Conservation (phyloP, 2,888 invertebrate species). For the Eupithecia vulgata region DNA sequence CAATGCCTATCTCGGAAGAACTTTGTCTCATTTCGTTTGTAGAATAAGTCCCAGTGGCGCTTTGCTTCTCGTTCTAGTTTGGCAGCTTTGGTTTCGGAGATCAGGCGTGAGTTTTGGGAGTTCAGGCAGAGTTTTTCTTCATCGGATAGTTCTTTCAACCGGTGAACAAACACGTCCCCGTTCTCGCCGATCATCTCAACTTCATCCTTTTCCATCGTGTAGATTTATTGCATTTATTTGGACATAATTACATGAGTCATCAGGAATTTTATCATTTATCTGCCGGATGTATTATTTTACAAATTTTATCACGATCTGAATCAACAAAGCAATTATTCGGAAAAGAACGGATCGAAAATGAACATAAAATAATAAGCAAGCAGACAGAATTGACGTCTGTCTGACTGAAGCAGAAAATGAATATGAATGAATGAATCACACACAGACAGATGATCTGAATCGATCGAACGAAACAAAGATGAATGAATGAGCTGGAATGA, state of each 20-base stretch:
- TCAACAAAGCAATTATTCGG: not conserved
- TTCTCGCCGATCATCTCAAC: slow-evolving; percentile 47
- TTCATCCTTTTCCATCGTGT: slow-evolving; percentile 72
- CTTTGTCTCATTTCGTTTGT: slow-evolving; percentile 95
- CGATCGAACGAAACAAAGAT: too few species aligned
- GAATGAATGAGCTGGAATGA: too few species aligned
- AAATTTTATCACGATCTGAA: not conserved
- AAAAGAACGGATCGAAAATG: too few species aligned
- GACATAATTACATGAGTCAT: not conserved
- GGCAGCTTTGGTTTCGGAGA: slow-evolving; percentile 88
- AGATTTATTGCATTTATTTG: not conserved
- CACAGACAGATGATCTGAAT: too few species aligned
- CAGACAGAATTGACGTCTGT: too few species aligned
- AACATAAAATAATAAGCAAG: too few species aligned
- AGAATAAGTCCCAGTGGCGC: slow-evolving; percentile 98
- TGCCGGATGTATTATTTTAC: not conserved
- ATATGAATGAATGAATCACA: too few species aligned
- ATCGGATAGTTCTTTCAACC: slow-evolving; percentile 80
- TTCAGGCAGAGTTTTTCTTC: slow-evolving; percentile 86
- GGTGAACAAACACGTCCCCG: slow-evolving; percentile 67
- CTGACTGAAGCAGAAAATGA: too few species aligned
- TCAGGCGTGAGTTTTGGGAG: slow-evolving; percentile 85
- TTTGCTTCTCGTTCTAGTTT: slow-evolving; percentile 92
- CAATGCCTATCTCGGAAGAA: slow-evolving; percentile 98
- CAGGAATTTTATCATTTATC: not conserved